Evolutionary conservation across 2,797 vertebrate species (phyloP), one percentile per base, ranked within the genome.

Genomic region (Manis javanica): DNA sequence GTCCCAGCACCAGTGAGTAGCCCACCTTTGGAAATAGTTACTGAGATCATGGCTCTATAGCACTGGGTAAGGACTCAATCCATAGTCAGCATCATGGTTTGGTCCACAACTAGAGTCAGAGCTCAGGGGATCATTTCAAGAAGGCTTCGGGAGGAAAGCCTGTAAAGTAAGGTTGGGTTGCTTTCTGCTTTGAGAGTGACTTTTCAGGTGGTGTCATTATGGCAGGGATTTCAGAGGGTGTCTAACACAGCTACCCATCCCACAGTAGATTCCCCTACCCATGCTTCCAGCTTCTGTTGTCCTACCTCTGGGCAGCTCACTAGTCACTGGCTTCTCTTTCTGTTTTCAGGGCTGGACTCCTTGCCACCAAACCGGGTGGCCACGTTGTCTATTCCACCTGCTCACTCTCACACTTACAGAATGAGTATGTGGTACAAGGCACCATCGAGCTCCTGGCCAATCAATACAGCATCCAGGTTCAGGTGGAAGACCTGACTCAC

Each of bases 371-470:
- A 96, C 99, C 98, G 0, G 99, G 99, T 7, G 99, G 99, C 3
- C 98, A 99, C 21, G 98, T 99, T 21, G 96, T 99, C 77, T 99
- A 99, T 88, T 99, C 99, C 66, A 99, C 99, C 0, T 99, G 99
- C 98, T 99, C 99, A 6, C 99, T 99, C 42, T 99, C 99, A 87
- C 99, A 98, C n/a, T 98, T 99, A 97, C 99, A 99, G 99, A 99
- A 99, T 1, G 98, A 99, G 96, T 98, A 97, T 7, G 99, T 99
- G 97, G 98, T 99, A 0, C 98, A 99, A 97, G 98, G 99, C 85
- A 98, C 99, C 0, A 64, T 99, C 3, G 97, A 98, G 8, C 34
- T 99, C 26, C 99, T 99, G 87, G 98, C 61, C 77, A 98, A 99
- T 77, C 98, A 99, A 21, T 98, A 99, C 51, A 98, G 97, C 97